Conservation (phyloP, 2,797 vertebrate species). For the Thaleichthys pacificus region DNA sequence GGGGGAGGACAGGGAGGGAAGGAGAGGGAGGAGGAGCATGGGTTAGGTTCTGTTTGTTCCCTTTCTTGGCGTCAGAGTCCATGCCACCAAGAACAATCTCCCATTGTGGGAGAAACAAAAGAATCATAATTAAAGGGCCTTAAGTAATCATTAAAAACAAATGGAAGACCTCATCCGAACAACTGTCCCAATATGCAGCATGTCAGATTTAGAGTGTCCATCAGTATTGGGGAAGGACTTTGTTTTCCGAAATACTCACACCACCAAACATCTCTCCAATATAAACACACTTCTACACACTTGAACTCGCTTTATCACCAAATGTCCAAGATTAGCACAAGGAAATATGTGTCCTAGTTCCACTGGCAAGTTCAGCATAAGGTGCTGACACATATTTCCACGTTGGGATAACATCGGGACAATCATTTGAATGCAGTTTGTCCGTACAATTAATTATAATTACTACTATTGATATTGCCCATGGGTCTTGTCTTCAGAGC, state of each 20-base stretch:
- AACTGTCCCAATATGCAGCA: conserved; percentile 43
- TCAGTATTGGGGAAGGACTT: conserved; percentile 29
- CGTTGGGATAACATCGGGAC: too few species aligned
- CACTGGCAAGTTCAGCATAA: too few species aligned
- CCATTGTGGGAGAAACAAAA: conserved; percentile 61
- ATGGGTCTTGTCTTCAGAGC: too few species aligned
- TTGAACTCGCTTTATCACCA: background rate
- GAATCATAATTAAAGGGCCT: conserved; percentile 67
- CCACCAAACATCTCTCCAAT: background rate
- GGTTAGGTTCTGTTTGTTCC: conserved; percentile 36
- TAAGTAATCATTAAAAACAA: conserved; percentile 60
- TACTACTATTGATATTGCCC: too few species aligned
- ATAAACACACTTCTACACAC: background rate
- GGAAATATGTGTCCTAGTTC: background rate
- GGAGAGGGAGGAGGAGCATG: conserved; percentile 4
- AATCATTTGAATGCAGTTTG: too few species aligned
- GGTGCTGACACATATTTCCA: too few species aligned
- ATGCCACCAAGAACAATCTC: conserved; percentile 60
- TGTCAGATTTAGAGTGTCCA: conserved; percentile 45
- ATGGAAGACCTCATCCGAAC: conserved; percentile 55
- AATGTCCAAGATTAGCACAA: background rate
- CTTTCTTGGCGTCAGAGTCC: conserved; percentile 54
- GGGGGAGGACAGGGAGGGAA: conserved; percentile 29
- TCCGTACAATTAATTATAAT: too few species aligned
- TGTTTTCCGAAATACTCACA: background rate